These are phyloP conservation scores for Synanceia verrucosa DNA, from an alignment of 2,797 vertebrate species.

Conservation along the genomic window DNA sequence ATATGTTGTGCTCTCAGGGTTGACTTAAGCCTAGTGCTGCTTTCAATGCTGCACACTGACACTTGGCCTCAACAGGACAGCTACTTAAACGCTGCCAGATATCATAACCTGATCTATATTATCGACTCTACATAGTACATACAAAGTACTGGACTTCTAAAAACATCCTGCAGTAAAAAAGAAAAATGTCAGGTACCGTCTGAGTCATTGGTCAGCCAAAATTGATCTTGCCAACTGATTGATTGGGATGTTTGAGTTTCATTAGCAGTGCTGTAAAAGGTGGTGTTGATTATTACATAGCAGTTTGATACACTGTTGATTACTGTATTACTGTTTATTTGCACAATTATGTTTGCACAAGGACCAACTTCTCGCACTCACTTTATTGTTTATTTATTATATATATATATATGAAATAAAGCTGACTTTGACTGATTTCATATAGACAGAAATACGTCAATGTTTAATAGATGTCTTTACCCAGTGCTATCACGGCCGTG, in stretches of 20 bases:
- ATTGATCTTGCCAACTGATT: constrained; percentile 6
- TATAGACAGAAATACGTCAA: too few relatives aligned
- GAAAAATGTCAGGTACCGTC: background rate
- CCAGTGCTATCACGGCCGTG: too few relatives aligned
- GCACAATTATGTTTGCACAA: too few relatives aligned
- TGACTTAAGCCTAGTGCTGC: background rate
- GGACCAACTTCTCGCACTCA: too few relatives aligned
- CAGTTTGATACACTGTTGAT: too few relatives aligned
- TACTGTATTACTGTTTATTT: too few relatives aligned
- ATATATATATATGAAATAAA: too few relatives aligned
- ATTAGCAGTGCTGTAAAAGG: background rate
- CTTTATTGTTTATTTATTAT: too few relatives aligned
- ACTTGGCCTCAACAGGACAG: background rate
- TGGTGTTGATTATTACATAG: background rate
- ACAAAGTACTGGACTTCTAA: background rate
- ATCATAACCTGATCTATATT: background rate
- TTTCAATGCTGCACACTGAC: background rate
- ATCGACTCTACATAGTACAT: constrained; percentile 3
- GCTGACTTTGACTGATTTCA: too few relatives aligned
- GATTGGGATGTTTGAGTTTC: background rate
- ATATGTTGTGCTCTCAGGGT: background rate
- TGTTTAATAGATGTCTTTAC: too few relatives aligned
- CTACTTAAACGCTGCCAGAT: background rate
- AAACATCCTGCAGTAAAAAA: background rate
- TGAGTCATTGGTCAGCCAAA: constrained; percentile 2